phyloP scores from a whole-genome alignment of 2,113 vertebrate genomes.

The Sminthopsis crassicaudata region DNA sequence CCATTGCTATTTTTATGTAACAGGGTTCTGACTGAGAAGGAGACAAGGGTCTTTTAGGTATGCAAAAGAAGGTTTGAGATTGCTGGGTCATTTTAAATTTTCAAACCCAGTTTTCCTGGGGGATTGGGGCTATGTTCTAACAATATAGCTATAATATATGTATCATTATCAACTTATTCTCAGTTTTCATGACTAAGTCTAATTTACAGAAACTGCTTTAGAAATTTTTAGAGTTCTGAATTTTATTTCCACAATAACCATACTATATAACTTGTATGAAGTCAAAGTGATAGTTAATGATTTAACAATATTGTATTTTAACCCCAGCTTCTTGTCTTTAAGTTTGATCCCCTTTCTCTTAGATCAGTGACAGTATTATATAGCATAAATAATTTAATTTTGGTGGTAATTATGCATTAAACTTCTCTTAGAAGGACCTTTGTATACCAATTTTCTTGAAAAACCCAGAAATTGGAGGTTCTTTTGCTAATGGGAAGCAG shows the following conservation, averaged over 20 bases:
- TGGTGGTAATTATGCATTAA: neutral
- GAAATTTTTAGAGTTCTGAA: neutral
- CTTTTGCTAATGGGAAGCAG: neutral
- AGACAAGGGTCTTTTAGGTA: too few relatives aligned
- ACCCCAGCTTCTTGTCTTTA: neutral
- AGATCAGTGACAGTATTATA: neutral
- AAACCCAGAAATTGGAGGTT: neutral
- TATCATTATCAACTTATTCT: neutral
- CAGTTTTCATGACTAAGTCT: neutral
- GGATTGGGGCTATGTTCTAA: too few relatives aligned
- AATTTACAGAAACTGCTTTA: neutral
- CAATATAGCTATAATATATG: neutral
- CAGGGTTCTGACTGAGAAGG: too few relatives aligned
- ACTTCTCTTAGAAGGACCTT: neutral
- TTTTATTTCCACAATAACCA: conserved; percentile 32
- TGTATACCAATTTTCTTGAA: neutral
- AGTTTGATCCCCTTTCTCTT: neutral
- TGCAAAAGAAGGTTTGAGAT: too few relatives aligned
- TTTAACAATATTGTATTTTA: neutral
- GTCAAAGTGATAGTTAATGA: neutral
- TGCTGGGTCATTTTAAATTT: too few relatives aligned
- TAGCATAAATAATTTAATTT: neutral
- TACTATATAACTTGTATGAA: conserved; percentile 8
- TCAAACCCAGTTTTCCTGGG: too few relatives aligned
- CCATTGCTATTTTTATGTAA: too few relatives aligned